These are phyloP conservation scores for Oreochromis tanganicae DNA, from an alignment of 2,113 vertebrate species.

Conservation along the genomic window DNA sequence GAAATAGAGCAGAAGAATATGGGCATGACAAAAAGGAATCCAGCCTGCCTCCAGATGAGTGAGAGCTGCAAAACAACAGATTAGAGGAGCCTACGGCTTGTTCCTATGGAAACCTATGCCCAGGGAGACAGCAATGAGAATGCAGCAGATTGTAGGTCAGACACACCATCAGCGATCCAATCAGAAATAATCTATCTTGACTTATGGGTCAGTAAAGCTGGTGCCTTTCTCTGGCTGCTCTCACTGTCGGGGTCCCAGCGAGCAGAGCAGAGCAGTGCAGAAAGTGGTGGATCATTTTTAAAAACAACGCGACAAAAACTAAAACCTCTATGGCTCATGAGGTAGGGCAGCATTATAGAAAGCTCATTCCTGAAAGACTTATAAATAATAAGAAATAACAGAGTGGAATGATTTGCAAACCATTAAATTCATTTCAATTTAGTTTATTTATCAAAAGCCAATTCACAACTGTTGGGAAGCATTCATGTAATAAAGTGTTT, in stretches of 20 bases:
- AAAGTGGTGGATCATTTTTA: not conserved
- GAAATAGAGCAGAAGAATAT: constrained; percentile 79
- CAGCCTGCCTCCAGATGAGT: constrained; percentile 68
- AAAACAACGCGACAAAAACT: not conserved
- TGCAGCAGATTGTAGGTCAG: constrained; percentile 74
- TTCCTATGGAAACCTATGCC: constrained; percentile 77
- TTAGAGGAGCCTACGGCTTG: constrained; percentile 65
- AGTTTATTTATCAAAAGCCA: not conserved
- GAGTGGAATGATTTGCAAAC: not conserved
- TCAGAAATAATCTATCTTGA: constrained; percentile 70
- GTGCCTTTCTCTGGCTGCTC: constrained; percentile 28
- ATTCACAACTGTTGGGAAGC: not conserved
- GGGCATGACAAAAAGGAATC: constrained; percentile 72
- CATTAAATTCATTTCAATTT: not conserved
- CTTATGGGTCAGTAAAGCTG: constrained; percentile 62
- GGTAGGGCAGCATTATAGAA: not conserved
- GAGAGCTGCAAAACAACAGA: constrained; percentile 69
- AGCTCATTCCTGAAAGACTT: not conserved
- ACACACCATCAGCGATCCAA: constrained; percentile 65
- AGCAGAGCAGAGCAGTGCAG: not conserved
- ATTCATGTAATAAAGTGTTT: no score
- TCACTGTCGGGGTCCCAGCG: not conserved
- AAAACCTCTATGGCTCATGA: not conserved
- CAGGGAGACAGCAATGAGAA: constrained; percentile 53
- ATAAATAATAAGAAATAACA: not conserved